These are phyloP conservation scores for Neoseiulus cucumeris DNA, from an alignment of 1,140 invertebrate genomes.

Conservation along the genomic window DNA sequence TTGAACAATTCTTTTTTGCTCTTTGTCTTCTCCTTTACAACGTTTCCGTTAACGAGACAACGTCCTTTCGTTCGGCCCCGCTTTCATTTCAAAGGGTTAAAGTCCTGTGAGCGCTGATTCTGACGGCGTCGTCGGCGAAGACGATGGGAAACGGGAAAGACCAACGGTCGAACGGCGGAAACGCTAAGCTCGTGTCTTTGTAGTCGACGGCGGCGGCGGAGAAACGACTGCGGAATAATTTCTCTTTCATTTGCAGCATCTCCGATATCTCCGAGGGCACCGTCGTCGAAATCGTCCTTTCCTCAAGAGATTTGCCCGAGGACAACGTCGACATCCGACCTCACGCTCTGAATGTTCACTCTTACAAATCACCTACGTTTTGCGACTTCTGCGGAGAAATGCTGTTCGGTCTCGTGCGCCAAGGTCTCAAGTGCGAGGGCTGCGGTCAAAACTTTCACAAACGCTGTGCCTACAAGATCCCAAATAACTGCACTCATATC, in stretches of 20 bases:
- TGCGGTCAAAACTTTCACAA: slow-evolving; percentile 97
- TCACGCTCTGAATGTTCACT: slow-evolving; percentile 58
- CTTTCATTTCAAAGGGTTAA: too few relatives aligned
- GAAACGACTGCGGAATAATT: not conserved
- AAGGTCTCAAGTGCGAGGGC: slow-evolving; percentile 98
- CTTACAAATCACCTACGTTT: slow-evolving; percentile 95
- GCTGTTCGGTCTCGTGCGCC: slow-evolving; percentile 89
- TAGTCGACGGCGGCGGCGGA: too few relatives aligned
- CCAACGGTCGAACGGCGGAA: too few relatives aligned
- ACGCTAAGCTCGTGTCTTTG: too few relatives aligned
- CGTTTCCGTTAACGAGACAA: too few relatives aligned
- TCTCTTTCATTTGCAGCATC: slow-evolving; percentile 25
- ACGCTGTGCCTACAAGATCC: slow-evolving; percentile 90
- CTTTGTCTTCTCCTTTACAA: too few relatives aligned
- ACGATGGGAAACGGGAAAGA: too few relatives aligned
- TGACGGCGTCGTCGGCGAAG: too few relatives aligned
- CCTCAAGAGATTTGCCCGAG: slow-evolving; percentile 51
- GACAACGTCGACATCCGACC: slow-evolving; percentile 39
- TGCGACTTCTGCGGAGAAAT: slow-evolving; percentile 99
- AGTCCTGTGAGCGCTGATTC: too few relatives aligned
- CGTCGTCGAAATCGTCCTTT: slow-evolving; percentile 80
- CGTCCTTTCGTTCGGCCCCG: too few relatives aligned
- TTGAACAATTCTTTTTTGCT: too few relatives aligned
- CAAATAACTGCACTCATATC: slow-evolving; percentile 68
- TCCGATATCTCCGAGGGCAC: slow-evolving; percentile 76